Conservation (phyloP, 2,797 vertebrate species). For the Syngnathus acus region DNA sequence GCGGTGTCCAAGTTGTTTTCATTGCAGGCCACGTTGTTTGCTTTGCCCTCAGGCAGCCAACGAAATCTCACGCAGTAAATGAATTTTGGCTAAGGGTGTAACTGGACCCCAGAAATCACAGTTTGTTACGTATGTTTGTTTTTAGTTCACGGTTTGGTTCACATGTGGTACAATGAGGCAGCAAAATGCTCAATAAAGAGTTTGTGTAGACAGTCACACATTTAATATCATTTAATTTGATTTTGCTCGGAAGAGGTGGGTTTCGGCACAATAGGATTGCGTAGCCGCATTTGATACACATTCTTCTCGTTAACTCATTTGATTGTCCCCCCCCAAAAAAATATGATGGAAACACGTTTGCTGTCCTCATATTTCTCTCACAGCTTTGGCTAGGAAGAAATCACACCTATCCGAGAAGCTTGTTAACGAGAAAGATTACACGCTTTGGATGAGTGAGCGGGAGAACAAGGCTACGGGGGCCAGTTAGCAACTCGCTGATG, state of each 20-base stretch:
- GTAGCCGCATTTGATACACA: not conserved
- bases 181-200: too few species aligned
- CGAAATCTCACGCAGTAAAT: too few species aligned
- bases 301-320: not conserved
- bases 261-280: not conserved
- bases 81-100: too few species aligned
- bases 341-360: not conserved
- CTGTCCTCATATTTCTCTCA: not conserved
- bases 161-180: too few species aligned
- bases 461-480: constrained; percentile 17
- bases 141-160: too few species aligned
- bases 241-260: too few species aligned
- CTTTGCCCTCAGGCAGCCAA: too few species aligned
- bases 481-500: constrained; percentile 46
- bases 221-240: not conserved
- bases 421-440: not conserved
- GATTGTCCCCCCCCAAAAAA: not conserved
- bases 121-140: too few species aligned
- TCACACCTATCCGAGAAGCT: not conserved
- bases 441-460: constrained; percentile 22
- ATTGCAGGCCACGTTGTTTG: too few species aligned
- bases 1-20: too few species aligned
- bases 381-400: not conserved
- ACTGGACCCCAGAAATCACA: too few species aligned
- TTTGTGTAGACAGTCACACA: too few species aligned